Evolutionary conservation across 2,888 invertebrate genomes (phyloP), one percentile per base, ranked within the genome.

Genomic region (Orthonychiurus folsomi): DNA sequence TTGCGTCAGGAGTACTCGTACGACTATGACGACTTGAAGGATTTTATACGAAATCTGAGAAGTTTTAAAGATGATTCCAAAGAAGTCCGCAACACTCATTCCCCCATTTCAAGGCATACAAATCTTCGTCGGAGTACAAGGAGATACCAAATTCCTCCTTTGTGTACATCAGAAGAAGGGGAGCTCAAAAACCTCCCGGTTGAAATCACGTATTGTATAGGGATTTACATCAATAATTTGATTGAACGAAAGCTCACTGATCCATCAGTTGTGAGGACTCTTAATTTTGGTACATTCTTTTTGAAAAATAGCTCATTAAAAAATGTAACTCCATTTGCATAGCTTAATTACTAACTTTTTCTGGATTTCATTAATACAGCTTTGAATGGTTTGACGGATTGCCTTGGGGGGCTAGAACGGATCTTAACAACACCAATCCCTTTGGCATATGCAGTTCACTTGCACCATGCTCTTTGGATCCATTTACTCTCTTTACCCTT

Each of bases 401-500:
- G 26, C 20, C 59, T 59, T 23, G 37, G 47, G 3, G 48, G 50
- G 24, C 50, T 59, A 50, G 59, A 59, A 25, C 5, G 59, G 20
- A 59, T 59, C 20, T 23, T 37, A 24, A 20, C 28, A 15, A 59
- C 59, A 5, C 59, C 59, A 3, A 48, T 59, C 50, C 59, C 59
- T 23, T 5, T 47, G 9, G 59, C 59, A 5, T 59, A 59, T 23
- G 48, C 59, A 3, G 50, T 59, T 9, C 59, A 59, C 24, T 50
- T 59, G 50, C 37, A 59, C 24, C 59, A 59, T 50, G 59, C 37
- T 18, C n/a, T 59, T 20, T 59, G 59, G 59, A 18, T 59, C 20
- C 37, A 59, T 23, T 21, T 59, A 3, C 23, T 59, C 5, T 59
- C 59, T 12, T 25, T 59, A 2, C 59, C 59, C 3, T 59, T 59